Conservation (phyloP, 1,140 invertebrate species). For the Drosophila sulfurigaster region DNA sequence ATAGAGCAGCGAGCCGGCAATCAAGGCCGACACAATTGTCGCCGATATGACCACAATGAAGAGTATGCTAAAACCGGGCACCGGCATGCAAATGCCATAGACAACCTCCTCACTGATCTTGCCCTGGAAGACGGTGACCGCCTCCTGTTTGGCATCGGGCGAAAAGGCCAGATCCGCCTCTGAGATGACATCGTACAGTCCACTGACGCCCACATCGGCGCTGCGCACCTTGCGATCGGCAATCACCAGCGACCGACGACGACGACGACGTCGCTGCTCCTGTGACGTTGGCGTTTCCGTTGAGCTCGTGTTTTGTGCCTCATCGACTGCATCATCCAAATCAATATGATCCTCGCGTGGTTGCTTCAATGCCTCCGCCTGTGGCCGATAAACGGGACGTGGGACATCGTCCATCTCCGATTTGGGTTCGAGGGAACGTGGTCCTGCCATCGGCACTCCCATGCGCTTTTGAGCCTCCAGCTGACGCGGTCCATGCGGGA, state of each 20-base stretch:
- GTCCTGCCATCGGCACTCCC: slow-evolving; percentile 86
- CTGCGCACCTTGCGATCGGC: slow-evolving; percentile 91
- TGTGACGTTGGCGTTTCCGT: slow-evolving; percentile 47
- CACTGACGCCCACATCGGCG: slow-evolving; percentile 94
- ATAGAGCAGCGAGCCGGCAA: slow-evolving; percentile 91
- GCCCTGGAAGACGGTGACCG: slow-evolving; percentile 94
- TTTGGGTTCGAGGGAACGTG: slow-evolving; percentile 85
- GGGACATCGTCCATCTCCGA: slow-evolving; percentile 49
- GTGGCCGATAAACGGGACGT: slow-evolving; percentile 74
- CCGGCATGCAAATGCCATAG: slow-evolving; percentile 95
- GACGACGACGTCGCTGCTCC: slow-evolving; percentile 45
- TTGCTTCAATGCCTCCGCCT: slow-evolving; percentile 69
- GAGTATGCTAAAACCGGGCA: slow-evolving; percentile 93
- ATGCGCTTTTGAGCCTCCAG: slow-evolving; percentile 86
- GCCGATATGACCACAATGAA: slow-evolving; percentile 94
- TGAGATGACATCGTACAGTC: slow-evolving; percentile 95
- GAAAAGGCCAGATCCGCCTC: slow-evolving; percentile 96
- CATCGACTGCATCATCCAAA: slow-evolving; percentile 58
- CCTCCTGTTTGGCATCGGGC: slow-evolving; percentile 91
- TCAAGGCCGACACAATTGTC: slow-evolving; percentile 92
- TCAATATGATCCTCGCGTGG: slow-evolving; percentile 77
- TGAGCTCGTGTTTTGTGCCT: slow-evolving; percentile 24
- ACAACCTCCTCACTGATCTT: slow-evolving; percentile 94
- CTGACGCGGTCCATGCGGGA: slow-evolving; percentile 92
- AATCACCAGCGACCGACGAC: slow-evolving; percentile 88